Base-by-base conservation (phyloP, 1,140 invertebrate genomes). In the Littorina saxatilis region DNA sequence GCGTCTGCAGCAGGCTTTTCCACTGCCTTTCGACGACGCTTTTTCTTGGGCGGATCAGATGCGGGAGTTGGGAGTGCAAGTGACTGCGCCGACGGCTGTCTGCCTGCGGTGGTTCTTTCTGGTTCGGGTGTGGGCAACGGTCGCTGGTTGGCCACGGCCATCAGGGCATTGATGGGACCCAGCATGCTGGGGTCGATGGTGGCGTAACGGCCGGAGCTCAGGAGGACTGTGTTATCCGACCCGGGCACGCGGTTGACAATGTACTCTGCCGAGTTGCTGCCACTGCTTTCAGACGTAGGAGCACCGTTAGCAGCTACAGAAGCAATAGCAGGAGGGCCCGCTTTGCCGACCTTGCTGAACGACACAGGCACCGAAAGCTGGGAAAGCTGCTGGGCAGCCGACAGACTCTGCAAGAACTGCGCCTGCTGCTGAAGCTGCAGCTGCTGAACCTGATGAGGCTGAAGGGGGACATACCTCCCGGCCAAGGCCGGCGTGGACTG, bases 101-200 rank as follows among this genome's bases (percentile, higher is more conserved):
- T 73, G 23, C 39, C 50, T 29, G 27, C 39, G 27, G 32, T 15
- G 15, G 55, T n/a, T 13, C 7, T 63, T 43, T 78, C 76, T 40
- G 39, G 27, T n/a, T 63, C 76, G 2, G 58, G 76, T 5, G 58
- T 58, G 29, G 76, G 76, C 58, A 66, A 39, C 52, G 55, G 55
- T 13, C 76, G 55, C 76, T 78, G 76, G n/a, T 63, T 78, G 76
- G 76, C 76, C 32, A 78, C 76, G 15, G 76, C 76, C 76, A 78
- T 78, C n/a, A 78, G 43, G 55, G 76, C 76, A 40, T 66, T 78
- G 29, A 78, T 47, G 15, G 76, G 76, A 5, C 76, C 76, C 2
- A 78, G 76, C 58, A 78, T 63, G 47, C 76, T 78, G 39, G 76
- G 76, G 35, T 78, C 76, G n/a, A 78, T 78, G n/a, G 76, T 78